Base-by-base conservation (phyloP, 2,113 vertebrate genomes). In the Oreochromis niloticus region DNA sequence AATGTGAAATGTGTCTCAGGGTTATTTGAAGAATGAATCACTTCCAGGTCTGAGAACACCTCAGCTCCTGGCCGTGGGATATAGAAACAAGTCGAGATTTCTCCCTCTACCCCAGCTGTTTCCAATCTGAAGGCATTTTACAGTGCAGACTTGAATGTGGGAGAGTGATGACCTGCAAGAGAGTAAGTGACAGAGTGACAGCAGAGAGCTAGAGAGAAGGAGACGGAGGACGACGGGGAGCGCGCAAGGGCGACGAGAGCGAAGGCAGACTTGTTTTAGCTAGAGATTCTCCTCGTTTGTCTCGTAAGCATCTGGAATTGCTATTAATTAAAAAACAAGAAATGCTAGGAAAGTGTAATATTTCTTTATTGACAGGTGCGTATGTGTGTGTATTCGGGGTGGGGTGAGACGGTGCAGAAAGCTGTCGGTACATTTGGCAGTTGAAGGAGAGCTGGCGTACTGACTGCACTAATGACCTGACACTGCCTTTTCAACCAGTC, bases 391-490 rank as follows among this genome's bases (percentile, higher is more conserved):
- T 19, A 48, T 12, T 46, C 0, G 2, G 41, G 63, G 52, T 11
- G 22, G 56, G 17, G 71, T 75, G 88, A 88, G 85, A 75, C 61
- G 68, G 82, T 81, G 93, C 90, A 89, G 92, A 91, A 92, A 93
- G 89, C 85, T 24, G 61, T 71, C 73, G 41, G 88, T 87, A 61
- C 80, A 75, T 91, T 94, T 94, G 95, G 92, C 94, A 95, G 93
- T 86, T 87, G 89, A 86, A 88, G 91, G 80, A 86, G 89, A 87
- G 85, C 87, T 90, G 91, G 94, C 88, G 79, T 90, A 87, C 90
- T 81, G 88, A 91, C 90, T 87, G 87, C 91, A 93, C 93, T 95
- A 96, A 95, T 95, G 94, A 96, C 95, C 93, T 95, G 96, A 95
- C 95, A 91, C 83, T 84, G 93, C 85, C 90, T 94, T 94, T 91